These are phyloP conservation scores for Carcinoscorpius rotundicauda DNA, from an alignment of 1,140 invertebrate species.

Conservation along the genomic window DNA sequence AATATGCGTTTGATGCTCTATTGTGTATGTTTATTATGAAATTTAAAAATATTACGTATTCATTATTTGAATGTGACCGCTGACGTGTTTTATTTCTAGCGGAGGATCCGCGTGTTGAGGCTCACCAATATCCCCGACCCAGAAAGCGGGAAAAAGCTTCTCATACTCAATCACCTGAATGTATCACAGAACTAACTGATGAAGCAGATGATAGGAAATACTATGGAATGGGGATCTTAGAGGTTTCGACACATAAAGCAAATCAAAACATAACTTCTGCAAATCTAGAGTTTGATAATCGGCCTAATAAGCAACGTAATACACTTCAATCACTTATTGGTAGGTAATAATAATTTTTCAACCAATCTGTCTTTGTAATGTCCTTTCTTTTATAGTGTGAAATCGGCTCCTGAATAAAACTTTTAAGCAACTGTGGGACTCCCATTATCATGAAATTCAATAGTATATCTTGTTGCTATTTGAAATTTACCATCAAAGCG, in stretches of 20 bases:
- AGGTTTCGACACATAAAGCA: constrained; percentile 77
- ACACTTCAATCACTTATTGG: constrained; percentile 40
- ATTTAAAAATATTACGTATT: too few relatives aligned
- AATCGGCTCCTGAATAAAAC: too few relatives aligned
- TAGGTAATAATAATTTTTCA: constrained; percentile 19
- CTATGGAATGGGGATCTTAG: constrained; percentile 43
- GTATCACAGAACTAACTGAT: constrained; percentile 12
- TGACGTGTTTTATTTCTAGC: neutral
- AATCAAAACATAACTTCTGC: constrained; percentile 77
- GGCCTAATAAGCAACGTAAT: constrained; percentile 26
- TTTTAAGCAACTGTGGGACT: too few relatives aligned
- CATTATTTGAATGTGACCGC: too few relatives aligned
- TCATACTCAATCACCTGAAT: constrained; percentile 11
- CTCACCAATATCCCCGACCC: constrained; percentile 19
- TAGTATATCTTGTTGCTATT: too few relatives aligned
- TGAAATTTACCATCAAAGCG: too few relatives aligned
- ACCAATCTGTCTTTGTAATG: too few relatives aligned
- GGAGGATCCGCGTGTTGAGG: constrained; percentile 18
- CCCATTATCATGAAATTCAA: too few relatives aligned
- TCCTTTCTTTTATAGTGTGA: too few relatives aligned
- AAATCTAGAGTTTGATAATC: constrained; percentile 53
- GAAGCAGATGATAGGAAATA: constrained; percentile 22
- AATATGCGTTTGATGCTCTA: too few relatives aligned
- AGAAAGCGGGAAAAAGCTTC: constrained; percentile 9
- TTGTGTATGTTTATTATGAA: too few relatives aligned